These are phyloP conservation scores for Cataglyphis hispanica DNA, from an alignment of 1,140 invertebrate genomes.

Conservation along the genomic window DNA sequence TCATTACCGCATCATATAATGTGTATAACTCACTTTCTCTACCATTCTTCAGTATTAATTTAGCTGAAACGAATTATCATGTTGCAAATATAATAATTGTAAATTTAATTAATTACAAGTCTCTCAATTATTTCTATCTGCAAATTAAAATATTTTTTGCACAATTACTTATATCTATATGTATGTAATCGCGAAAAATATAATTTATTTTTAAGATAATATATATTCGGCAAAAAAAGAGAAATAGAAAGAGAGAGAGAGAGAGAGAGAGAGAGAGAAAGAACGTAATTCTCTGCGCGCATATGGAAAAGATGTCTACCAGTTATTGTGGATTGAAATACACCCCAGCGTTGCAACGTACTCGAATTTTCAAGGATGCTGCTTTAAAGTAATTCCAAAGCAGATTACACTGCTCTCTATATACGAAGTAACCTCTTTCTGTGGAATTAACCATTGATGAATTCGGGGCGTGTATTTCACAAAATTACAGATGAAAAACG, in stretches of 20 bases:
- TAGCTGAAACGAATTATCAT: background rate
- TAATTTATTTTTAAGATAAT: background rate
- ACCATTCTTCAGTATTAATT: background rate
- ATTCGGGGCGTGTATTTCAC: conserved; percentile 54
- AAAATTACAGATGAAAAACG: conserved; percentile 76
- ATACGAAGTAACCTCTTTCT: conserved; percentile 11
- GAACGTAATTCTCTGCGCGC: background rate
- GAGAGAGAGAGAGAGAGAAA: background rate
- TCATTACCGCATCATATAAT: background rate
- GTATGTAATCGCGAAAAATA: background rate
- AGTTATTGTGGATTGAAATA: conserved; percentile 23
- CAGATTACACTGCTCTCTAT: conserved; percentile 64
- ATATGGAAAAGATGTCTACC: background rate
- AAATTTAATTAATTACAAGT: conserved; percentile 1
- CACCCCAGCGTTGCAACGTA: conserved; percentile 20
- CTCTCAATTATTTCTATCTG: background rate
- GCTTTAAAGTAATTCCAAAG: conserved; percentile 70
- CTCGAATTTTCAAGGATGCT: conserved; percentile 64
- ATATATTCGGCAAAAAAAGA: too few species aligned
- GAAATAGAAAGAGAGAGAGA: conserved; percentile 10
- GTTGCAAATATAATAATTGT: background rate
- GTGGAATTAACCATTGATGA: conserved; percentile 68
- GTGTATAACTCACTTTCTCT: background rate
- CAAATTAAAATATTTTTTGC: conserved; percentile 3
- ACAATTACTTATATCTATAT: background rate